These are phyloP conservation scores for Verasper variegatus DNA, from an alignment of 2,113 vertebrate genomes.

Conservation along the genomic window DNA sequence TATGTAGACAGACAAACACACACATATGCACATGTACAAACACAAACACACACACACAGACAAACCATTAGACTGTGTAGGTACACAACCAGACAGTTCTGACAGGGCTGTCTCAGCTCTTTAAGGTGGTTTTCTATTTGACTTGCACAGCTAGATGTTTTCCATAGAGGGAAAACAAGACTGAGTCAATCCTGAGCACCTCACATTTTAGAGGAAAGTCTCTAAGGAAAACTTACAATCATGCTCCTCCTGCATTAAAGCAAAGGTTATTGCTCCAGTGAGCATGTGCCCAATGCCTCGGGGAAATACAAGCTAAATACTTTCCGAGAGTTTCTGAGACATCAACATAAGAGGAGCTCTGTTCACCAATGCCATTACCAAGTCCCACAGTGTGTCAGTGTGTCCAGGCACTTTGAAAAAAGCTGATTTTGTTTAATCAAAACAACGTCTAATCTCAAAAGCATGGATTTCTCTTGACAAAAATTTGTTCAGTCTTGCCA, in stretches of 20 bases:
- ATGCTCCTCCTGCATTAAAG: conserved; percentile 75
- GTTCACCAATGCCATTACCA: conserved; percentile 44
- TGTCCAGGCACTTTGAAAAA: conserved; percentile 42
- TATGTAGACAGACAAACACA: conserved; percentile 82
- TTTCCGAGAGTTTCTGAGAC: conserved; percentile 70
- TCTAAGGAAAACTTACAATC: conserved; percentile 76
- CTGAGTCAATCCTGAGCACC: conserved; percentile 70
- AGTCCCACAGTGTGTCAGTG: conserved; percentile 34
- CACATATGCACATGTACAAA: conserved; percentile 43
- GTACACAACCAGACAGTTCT: conserved; percentile 71
- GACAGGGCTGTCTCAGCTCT: conserved; percentile 75
- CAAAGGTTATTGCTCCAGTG: conserved; percentile 76
- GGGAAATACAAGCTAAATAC: conserved; percentile 78
- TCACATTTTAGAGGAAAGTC: conserved; percentile 67
- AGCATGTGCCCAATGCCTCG: conserved; percentile 67
- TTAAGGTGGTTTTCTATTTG: conserved; percentile 74
- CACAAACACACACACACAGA: conserved; percentile 29
- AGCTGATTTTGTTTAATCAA: conserved; percentile 15
- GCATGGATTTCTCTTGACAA: conserved; percentile 28
- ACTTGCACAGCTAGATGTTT: conserved; percentile 72
- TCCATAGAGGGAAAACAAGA: conserved; percentile 65
- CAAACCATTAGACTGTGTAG: conserved; percentile 72
- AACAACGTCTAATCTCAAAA: conserved; percentile 40
- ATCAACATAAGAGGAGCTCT: conserved; percentile 57
- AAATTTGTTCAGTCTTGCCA: conserved; percentile 4